phyloP scores from a whole-genome alignment of 1,140 invertebrate species.

The Leptinotarsa defecta region DNA sequence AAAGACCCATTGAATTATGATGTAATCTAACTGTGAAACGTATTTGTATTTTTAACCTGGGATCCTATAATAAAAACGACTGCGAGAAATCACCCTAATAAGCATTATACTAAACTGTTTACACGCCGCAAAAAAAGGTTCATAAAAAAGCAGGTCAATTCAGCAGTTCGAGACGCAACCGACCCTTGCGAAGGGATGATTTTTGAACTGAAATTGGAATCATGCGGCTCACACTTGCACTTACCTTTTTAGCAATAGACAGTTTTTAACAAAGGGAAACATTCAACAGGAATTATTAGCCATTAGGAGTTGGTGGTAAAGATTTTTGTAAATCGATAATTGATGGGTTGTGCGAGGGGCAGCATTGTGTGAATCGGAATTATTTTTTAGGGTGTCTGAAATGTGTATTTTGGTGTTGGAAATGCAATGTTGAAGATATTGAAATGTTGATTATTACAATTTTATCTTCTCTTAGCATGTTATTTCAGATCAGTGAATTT shows the following conservation, averaged over 20 bases:
- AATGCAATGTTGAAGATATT: not conserved
- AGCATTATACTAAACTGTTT: constrained; percentile 27
- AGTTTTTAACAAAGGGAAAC: not conserved
- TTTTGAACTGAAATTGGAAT: not conserved
- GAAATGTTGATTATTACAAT: no score
- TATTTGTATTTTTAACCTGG: constrained; percentile 21
- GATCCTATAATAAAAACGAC: constrained; percentile 20
- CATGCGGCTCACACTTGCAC: not conserved
- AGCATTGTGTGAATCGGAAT: not conserved
- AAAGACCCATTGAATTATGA: not conserved
- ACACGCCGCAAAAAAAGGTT: constrained; percentile 24
- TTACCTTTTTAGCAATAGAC: not conserved
- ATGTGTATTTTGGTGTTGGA: not conserved
- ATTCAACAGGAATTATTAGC: not conserved
- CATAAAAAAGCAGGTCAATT: constrained; percentile 23
- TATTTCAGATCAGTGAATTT: no score
- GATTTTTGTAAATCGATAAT: not conserved
- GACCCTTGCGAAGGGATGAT: not conserved
- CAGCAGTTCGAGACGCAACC: not conserved
- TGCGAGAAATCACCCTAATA: constrained; percentile 24
- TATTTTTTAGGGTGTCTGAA: not conserved
- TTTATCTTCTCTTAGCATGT: no score
- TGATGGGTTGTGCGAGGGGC: not conserved
- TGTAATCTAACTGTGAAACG: constrained; percentile 17
- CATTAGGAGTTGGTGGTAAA: not conserved